Evolutionary conservation across 1,140 invertebrate genomes (phyloP).

Genomic region (Ruditapes philippinarum): DNA sequence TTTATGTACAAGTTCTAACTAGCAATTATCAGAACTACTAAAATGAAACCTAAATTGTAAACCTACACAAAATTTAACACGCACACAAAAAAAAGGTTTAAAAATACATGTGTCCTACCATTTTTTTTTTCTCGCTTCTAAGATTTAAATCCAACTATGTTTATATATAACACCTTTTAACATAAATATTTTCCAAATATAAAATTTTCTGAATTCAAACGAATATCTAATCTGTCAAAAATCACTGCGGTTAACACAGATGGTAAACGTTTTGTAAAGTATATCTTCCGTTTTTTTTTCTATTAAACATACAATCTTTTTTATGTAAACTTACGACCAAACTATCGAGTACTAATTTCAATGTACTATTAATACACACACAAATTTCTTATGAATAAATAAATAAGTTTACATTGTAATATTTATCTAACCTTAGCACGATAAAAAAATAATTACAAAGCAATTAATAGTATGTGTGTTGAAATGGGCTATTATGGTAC

Average conservation of each 20-base stretch:
- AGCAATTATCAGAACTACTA: not conserved
- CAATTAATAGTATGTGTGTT: not conserved
- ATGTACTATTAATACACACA: not conserved
- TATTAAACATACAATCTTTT: not conserved
- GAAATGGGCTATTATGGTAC: not conserved
- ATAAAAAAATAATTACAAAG: not conserved
- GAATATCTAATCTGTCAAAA: not conserved
- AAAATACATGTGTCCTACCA: conserved; percentile 1
- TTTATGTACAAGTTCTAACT: not conserved
- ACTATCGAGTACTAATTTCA: too few relatives aligned
- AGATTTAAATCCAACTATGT: not conserved
- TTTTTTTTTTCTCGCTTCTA: too few relatives aligned
- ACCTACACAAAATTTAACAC: not conserved
- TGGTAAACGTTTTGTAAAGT: not conserved
- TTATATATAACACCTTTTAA: not conserved
- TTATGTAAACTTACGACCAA: too few relatives aligned
- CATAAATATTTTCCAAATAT: not conserved
- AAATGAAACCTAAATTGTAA: not conserved
- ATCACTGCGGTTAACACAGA: not conserved
- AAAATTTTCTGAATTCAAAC: not conserved
- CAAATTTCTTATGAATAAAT: not conserved
- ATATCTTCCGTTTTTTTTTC: conserved; percentile 26
- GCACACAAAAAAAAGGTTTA: too few relatives aligned
- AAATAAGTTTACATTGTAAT: not conserved
- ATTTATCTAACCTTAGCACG: not conserved